Conservation (phyloP, 1,140 invertebrate genomes). For the Onthophagus taurus region DNA sequence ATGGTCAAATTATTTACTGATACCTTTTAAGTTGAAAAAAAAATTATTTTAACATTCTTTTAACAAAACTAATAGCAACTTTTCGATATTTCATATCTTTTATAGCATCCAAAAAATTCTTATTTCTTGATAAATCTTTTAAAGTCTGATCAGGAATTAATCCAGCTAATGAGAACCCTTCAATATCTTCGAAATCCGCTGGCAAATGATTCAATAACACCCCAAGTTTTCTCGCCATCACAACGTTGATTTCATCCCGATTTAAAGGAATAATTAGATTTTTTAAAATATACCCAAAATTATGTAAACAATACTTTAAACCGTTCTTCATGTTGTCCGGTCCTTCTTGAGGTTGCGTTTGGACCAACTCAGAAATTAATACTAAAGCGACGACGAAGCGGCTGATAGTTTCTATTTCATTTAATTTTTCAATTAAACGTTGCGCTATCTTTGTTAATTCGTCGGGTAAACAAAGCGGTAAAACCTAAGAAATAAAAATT, state of each 20-base stretch:
- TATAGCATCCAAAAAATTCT: conserved; percentile 25
- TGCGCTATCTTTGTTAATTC: conserved; percentile 26
- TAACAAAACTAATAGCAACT: conserved; percentile 27
- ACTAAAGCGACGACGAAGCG: conserved; percentile 24
- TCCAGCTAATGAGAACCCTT: conserved; percentile 25
- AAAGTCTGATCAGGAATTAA: conserved; percentile 22
- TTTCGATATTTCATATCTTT: conserved; percentile 23
- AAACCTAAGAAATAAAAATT: conserved; percentile 22
- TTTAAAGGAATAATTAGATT: conserved; percentile 14
- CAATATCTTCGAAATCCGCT: conserved; percentile 18
- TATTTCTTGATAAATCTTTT: conserved; percentile 22
- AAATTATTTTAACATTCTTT: conserved; percentile 23
- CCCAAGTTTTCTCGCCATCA: conserved; percentile 20
- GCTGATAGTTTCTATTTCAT: not conserved
- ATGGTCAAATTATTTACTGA: too few species aligned
- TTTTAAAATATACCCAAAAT: conserved; percentile 21
- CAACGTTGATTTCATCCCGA: not conserved
- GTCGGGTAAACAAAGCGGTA: conserved; percentile 23
- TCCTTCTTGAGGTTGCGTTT: conserved; percentile 22
- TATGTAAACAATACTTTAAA: conserved; percentile 27
- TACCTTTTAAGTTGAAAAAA: not conserved
- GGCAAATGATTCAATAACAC: conserved; percentile 25
- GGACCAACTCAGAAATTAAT: conserved; percentile 23
- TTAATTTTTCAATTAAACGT: conserved; percentile 4
- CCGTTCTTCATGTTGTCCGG: conserved; percentile 16